Percentiles rank a stretch among this genome's conserved stretches.
Conservation (phyloP, 1,140 invertebrate species). For the Sitophilus oryzae region DNA sequence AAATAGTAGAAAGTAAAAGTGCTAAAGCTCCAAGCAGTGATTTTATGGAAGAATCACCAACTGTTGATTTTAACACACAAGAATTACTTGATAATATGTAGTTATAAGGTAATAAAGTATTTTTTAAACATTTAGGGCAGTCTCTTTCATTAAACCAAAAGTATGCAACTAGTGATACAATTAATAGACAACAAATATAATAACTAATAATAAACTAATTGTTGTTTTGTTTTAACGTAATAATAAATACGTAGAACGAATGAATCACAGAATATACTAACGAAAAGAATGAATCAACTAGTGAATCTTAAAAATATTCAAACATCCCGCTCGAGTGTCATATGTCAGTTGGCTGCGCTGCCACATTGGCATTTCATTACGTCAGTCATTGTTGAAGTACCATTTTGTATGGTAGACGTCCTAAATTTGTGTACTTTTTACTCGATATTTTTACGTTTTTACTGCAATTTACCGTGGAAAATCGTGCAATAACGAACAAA, state of each 20-base stretch:
- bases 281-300: too few relatives aligned
- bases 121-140: too few relatives aligned
- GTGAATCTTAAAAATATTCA: too few relatives aligned
- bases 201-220: too few relatives aligned
- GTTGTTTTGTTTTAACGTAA: too few relatives aligned
- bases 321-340: too few relatives aligned
- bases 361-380: slow-evolving; percentile 23
- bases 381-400: slow-evolving; percentile 17
- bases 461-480: slow-evolving; percentile 3
- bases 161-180: too few relatives aligned
- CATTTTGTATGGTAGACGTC: slow-evolving; percentile 12
- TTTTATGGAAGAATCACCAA: neutral
- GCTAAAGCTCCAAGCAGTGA: neutral
- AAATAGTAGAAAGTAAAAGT: neutral
- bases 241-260: too few relatives aligned
- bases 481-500: slow-evolving; percentile 15
- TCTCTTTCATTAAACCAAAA: too few relatives aligned
- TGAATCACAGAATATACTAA: too few relatives aligned
- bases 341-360: slow-evolving; percentile 8
- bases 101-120: too few relatives aligned
- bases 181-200: too few relatives aligned
- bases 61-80: neutral
- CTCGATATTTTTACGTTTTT: slow-evolving; percentile 9
- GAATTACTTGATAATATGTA: neutral
- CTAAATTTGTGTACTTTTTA: slow-evolving; percentile 24